phyloP scores from a whole-genome alignment of 2,888 invertebrate species.

The Malthinus flaveolus region DNA sequence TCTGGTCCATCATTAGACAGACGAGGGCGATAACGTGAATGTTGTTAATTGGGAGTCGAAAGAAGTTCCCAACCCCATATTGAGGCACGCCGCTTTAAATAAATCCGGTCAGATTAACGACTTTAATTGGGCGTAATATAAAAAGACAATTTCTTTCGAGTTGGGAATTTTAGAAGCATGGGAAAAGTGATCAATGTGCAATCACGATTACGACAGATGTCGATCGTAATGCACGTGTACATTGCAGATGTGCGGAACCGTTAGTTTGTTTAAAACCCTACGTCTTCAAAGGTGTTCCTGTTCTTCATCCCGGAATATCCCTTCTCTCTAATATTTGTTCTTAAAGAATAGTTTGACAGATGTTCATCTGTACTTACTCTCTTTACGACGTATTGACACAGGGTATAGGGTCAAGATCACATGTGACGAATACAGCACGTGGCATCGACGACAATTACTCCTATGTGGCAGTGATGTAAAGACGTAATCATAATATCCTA shows the following conservation, averaged over 20 bases:
- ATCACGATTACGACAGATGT: slow-evolving; percentile 45
- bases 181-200: slow-evolving; percentile 32
- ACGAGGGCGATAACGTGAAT: slow-evolving; percentile 23
- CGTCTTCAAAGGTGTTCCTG: slow-evolving; percentile 42
- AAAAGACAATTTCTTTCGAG: neutral
- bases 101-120: no score
- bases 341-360: slow-evolving; percentile 15
- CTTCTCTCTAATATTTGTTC: slow-evolving; percentile 1
- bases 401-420: slow-evolving; percentile 24
- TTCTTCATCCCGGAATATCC: slow-evolving; percentile 14
- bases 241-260: slow-evolving; percentile 46
- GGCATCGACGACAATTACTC: slow-evolving; percentile 18
- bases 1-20: slow-evolving; percentile 20
- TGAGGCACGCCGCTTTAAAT: slow-evolving; percentile 12
- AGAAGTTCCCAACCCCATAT: slow-evolving; percentile 22
- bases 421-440: slow-evolving; percentile 12
- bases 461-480: neutral
- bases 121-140: no score
- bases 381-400: slow-evolving; percentile 14
- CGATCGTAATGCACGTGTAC: slow-evolving; percentile 43
- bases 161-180: neutral
- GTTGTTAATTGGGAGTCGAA: slow-evolving; percentile 26
- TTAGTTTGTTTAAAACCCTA: slow-evolving; percentile 36
- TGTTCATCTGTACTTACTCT: neutral
- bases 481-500: no score